Evolutionary conservation across 2,797 vertebrate genomes (phyloP).

Genomic region (Amazona ochrocephala): DNA sequence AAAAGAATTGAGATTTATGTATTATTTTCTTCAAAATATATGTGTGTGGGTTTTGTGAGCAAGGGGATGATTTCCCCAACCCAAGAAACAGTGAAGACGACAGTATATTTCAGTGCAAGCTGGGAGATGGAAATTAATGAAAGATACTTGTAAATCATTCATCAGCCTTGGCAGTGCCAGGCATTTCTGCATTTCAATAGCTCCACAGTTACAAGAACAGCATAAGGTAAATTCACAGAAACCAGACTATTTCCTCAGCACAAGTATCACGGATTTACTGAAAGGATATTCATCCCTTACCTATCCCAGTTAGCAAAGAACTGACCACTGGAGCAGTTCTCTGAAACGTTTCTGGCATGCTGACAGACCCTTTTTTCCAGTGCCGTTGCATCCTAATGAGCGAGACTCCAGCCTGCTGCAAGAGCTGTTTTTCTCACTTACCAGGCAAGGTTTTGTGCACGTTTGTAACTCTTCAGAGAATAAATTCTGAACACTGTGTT

Average conservation of each 20-base stretch:
- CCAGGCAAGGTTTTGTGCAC: conserved; percentile 29
- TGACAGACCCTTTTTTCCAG: conserved; percentile 38
- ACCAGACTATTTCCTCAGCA: conserved; percentile 20
- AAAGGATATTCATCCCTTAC: conserved; percentile 30
- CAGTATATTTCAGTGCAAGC: conserved; percentile 10
- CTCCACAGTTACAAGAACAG: conserved; percentile 20
- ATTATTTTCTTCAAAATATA: not conserved
- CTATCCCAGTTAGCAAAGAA: not conserved
- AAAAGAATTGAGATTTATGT: conserved; percentile 38
- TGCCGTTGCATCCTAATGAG: conserved; percentile 43
- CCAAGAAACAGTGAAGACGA: not conserved
- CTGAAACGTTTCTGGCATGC: conserved; percentile 44
- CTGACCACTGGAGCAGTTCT: not conserved
- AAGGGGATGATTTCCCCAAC: not conserved
- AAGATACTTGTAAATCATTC: conserved; percentile 66
- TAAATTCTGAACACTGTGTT: conserved; percentile 34
- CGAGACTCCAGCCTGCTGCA: not conserved
- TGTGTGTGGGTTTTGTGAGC: not conserved
- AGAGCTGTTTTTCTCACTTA: not conserved
- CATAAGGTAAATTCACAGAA: conserved; percentile 48
- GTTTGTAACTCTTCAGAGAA: conserved; percentile 45
- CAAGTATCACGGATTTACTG: not conserved
- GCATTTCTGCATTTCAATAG: conserved; percentile 57
- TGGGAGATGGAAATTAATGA: conserved; percentile 55
- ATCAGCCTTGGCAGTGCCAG: conserved; percentile 52